Evolutionary conservation across 2,113 vertebrate genomes (phyloP).

Genomic region (Cyprinodon tularosa): DNA sequence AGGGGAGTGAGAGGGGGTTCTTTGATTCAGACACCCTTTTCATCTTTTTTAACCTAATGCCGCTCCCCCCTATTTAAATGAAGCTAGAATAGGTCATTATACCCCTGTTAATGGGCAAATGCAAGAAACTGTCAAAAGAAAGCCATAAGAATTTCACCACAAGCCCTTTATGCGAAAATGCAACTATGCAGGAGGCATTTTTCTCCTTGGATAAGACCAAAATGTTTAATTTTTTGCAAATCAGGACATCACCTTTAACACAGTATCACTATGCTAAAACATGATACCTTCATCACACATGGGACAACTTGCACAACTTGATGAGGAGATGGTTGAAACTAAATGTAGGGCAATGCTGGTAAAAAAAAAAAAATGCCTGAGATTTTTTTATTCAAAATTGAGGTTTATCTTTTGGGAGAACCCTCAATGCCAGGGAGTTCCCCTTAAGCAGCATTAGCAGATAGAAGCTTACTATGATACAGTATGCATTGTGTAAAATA

Average conservation of each 20-base stretch:
- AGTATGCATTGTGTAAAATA: slow-evolving; percentile 21
- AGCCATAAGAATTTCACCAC: neutral
- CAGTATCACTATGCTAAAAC: neutral
- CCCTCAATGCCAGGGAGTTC: neutral
- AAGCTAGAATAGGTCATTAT: slow-evolving; percentile 85
- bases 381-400: neutral
- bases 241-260: neutral
- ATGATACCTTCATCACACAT: neutral
- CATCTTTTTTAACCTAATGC: slow-evolving; percentile 77
- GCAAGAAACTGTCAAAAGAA: neutral
- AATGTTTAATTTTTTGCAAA: neutral
- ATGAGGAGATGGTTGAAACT: neutral
- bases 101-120: slow-evolving; percentile 54
- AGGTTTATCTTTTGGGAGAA: neutral
- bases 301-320: neutral
- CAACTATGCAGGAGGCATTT: neutral
- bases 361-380: neutral
- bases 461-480: neutral
- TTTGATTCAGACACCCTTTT: slow-evolving; percentile 81
- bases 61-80: slow-evolving; percentile 81
- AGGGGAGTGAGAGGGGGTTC: slow-evolving; percentile 63
- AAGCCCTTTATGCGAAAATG: neutral
- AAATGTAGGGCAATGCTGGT: neutral
- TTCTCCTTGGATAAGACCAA: neutral
- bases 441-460: neutral